phyloP scores from a whole-genome alignment of 2,888 invertebrate genomes.

The Gortyna flavago region DNA sequence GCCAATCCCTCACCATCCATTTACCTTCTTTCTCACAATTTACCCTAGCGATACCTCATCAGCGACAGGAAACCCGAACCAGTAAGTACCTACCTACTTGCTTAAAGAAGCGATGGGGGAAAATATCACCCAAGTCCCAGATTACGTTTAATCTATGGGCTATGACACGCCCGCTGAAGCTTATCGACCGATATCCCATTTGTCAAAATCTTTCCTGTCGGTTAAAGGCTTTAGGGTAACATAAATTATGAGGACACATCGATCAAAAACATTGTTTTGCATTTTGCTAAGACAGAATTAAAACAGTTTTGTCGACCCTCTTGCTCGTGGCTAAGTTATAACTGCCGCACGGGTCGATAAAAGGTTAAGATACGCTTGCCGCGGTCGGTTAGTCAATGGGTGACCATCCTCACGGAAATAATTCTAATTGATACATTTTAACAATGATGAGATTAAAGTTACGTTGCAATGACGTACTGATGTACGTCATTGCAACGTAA shows the following conservation, averaged over 20 bases:
- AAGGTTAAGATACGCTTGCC: neutral
- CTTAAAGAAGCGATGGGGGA: neutral
- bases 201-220: constrained; percentile 11
- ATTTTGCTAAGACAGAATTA: neutral
- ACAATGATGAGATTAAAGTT: too few species aligned
- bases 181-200: constrained; percentile 21
- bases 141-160: constrained; percentile 16
- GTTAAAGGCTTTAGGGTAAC: neutral
- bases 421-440: neutral
- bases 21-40: neutral
- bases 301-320: neutral
- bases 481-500: too few species aligned
- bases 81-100: neutral
- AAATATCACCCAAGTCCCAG: constrained; percentile 1
- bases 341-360: neutral
- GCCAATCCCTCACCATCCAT: neutral
- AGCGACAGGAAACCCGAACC: neutral
- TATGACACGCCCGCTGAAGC: constrained; percentile 19
- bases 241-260: neutral
- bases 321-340: neutral
- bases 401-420: neutral
- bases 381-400: neutral
- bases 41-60: neutral
- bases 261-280: constrained; percentile 3
- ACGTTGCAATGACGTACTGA: too few species aligned